Base-by-base conservation (phyloP, 1,140 invertebrate species). In the Hypsibius dujardini region DNA sequence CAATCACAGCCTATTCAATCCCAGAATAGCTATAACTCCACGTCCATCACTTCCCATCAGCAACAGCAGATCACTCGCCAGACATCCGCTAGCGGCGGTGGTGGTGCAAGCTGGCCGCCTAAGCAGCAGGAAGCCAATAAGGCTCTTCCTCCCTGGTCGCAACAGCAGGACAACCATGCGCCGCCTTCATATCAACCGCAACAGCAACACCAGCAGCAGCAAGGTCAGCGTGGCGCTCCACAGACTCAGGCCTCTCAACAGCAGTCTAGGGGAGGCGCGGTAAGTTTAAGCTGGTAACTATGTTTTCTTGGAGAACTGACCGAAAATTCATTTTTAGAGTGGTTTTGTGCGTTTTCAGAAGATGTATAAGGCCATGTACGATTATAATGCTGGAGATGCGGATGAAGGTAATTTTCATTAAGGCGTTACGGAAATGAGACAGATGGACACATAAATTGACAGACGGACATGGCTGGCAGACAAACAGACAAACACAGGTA, bases 351-450 rank as follows among this genome's bases (percentile, higher is more conserved):
- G 75, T 72, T 70, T 83, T 47, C 82, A 90, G 88, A 83, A 85
- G 76, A 85, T 89, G 2, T 95, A 90, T 79, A 84, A 89, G 77
- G 95, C 95, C 14, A 87, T 98, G 83, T 98, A 98, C 79, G 95
- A 98, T 79, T 98, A 98, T 79, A 88, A 90, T 77, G 95, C 95
- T 2, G 90, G 92, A 77, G 95, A 99, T 79, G 84, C 85, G 69
- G 95, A 98, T 78, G 95, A 99, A 81, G 77, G 78, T 46, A 47
- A 72, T 28, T 28, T 28, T 28, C 28, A 28, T 28, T 28, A 28
- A 28, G 28, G 28, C 28, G 28, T 28, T 28, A 28, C 28, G 28
- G 28, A 28, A 28, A 28, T 28, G 28, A 28, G 28, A 28, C 28
- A 28, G 28, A 28, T 28, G 28, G 28, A 28, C 28, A 28, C 28